These are phyloP conservation scores for Odontamblyopus lacepedii DNA, from an alignment of 2,797 vertebrate genomes.

Conservation along the genomic window DNA sequence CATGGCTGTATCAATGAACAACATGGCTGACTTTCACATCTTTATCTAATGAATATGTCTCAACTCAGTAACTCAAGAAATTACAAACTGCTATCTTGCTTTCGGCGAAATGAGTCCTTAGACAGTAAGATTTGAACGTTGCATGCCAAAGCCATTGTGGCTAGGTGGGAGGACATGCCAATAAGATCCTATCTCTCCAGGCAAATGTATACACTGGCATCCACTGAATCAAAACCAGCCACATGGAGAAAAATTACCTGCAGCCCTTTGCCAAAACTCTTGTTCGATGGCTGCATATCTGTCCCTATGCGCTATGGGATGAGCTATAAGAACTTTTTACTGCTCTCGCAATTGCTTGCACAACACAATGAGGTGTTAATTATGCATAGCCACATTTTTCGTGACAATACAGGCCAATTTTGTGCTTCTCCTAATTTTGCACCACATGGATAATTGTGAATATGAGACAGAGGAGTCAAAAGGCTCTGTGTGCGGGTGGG, in stretches of 20 bases:
- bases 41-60: not conserved
- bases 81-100: not conserved
- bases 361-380: conserved; percentile 11
- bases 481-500: conserved; percentile 2
- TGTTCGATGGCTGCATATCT: not conserved
- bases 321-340: not conserved
- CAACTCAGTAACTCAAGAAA: not conserved
- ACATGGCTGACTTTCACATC: too few species aligned
- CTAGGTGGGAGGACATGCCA: not conserved
- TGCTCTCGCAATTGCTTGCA: not conserved
- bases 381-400: conserved; percentile 11
- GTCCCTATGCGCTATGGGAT: not conserved
- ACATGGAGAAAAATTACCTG: not conserved
- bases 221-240: not conserved
- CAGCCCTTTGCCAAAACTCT: conserved; percentile 5
- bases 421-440: conserved; percentile 2
- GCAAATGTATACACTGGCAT: conserved; percentile 1
- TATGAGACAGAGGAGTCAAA: conserved; percentile 9
- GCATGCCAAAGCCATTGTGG: not conserved
- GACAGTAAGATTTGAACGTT: not conserved
- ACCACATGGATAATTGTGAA: conserved; percentile 3
- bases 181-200: not conserved
- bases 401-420: conserved; percentile 5
- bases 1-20: too few species aligned
- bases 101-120: not conserved